phyloP scores from a whole-genome alignment of 2,113 vertebrate genomes.

The Lasiurus cinereus region DNA sequence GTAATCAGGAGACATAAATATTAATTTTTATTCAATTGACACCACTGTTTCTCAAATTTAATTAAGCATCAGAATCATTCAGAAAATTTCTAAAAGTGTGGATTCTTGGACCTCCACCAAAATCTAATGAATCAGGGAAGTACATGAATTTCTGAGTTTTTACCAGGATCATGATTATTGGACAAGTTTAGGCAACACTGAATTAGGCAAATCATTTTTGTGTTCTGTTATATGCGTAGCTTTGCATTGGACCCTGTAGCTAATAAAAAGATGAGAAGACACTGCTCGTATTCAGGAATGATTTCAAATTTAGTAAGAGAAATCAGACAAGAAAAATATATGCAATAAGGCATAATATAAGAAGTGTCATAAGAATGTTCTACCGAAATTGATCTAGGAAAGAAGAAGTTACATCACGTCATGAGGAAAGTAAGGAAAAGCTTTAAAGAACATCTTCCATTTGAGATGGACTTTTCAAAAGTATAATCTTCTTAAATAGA shows the following conservation, averaged over 20 bases:
- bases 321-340: conserved; percentile 7
- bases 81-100: not conserved
- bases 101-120: not conserved
- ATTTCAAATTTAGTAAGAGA: conserved; percentile 20
- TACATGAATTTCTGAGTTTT: not conserved
- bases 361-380: not conserved
- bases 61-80: not conserved
- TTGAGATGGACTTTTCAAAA: not conserved
- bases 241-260: not conserved
- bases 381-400: not conserved
- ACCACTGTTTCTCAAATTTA: not conserved
- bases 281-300: not conserved
- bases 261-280: not conserved
- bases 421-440: not conserved
- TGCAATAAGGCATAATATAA: not conserved
- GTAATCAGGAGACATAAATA: not conserved
- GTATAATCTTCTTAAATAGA: not conserved
- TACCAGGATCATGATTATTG: not conserved
- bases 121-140: not conserved
- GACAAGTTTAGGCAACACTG: not conserved
- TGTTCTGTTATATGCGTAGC: not conserved
- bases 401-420: not conserved
- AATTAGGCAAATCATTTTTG: not conserved
- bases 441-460: not conserved
- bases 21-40: not conserved